Evolutionary conservation across 2,113 vertebrate genomes (phyloP).

Genomic region (Cacatua alba): DNA sequence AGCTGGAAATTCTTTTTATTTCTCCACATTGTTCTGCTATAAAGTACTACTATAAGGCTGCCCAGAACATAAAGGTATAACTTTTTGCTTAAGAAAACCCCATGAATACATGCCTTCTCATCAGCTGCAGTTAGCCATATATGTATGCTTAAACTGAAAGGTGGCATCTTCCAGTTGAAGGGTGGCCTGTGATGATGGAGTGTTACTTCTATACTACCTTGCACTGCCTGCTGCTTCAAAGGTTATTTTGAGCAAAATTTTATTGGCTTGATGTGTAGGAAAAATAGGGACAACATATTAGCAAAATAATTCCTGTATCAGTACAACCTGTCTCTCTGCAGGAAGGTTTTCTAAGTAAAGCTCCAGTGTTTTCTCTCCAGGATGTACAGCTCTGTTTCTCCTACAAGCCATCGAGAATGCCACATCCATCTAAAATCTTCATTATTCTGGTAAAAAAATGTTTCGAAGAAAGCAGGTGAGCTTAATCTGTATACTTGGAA

Average conservation of each 20-base stretch:
- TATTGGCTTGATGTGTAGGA: neutral
- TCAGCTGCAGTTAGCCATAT: neutral
- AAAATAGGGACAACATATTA: neutral
- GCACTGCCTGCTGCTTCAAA: neutral
- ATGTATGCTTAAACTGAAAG: neutral
- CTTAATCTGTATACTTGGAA: neutral
- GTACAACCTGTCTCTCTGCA: neutral
- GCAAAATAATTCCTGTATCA: neutral
- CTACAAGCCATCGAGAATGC: neutral
- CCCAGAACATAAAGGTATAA: neutral
- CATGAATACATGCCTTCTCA: neutral
- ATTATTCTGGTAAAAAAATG: neutral
- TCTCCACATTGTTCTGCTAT: neutral
- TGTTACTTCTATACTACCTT: neutral
- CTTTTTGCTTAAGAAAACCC: neutral
- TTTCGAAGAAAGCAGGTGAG: neutral
- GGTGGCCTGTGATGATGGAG: neutral
- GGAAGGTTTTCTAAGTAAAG: neutral
- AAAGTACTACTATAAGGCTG: neutral
- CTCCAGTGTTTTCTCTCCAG: neutral
- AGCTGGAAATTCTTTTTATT: neutral
- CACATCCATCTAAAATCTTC: neutral
- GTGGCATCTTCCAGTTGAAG: neutral
- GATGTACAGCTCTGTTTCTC: neutral
- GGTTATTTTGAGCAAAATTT: neutral